Evolutionary conservation across 2,888 invertebrate genomes (phyloP).

Genomic region (Caenorhabditis imperialis): DNA sequence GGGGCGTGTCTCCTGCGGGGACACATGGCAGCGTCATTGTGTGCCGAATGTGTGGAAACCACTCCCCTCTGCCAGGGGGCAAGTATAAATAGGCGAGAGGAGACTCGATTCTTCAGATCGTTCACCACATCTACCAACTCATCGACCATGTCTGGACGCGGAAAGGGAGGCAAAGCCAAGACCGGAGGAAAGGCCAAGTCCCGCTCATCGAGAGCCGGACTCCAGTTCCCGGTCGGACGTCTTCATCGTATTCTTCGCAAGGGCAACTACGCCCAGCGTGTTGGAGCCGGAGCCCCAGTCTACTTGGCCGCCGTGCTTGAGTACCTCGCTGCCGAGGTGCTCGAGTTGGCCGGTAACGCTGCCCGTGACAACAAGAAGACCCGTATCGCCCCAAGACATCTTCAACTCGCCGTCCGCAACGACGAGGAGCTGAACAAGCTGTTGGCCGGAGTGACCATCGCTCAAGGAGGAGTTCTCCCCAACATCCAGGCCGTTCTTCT

Average conservation of each 20-base stretch:
- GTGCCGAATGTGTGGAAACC: too few species aligned
- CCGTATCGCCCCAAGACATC: conserved; percentile 77
- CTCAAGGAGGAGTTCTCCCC: conserved; percentile 87
- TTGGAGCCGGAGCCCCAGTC: conserved; percentile 71
- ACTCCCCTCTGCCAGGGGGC: too few species aligned
- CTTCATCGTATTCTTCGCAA: conserved; percentile 73
- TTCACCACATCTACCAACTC: not conserved
- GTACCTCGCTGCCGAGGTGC: conserved; percentile 73
- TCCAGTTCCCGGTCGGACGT: conserved; percentile 76
- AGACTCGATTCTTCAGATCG: too few species aligned
- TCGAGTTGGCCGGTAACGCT: conserved; percentile 78
- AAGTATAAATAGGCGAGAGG: too few species aligned
- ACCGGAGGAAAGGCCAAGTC: conserved; percentile 61
- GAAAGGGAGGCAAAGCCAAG: conserved; percentile 80
- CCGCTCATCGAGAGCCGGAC: conserved; percentile 73
- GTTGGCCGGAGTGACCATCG: conserved; percentile 85
- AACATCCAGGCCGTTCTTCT: conserved; percentile 77
- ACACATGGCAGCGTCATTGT: too few species aligned
- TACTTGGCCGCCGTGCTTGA: conserved; percentile 45
- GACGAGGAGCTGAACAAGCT: conserved; percentile 65
- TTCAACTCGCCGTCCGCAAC: conserved; percentile 58
- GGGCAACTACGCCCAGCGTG: conserved; percentile 71
- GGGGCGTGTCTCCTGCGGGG: conserved; percentile 15
- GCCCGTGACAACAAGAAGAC: conserved; percentile 81
- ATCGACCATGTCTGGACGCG: conserved; percentile 85